phyloP scores from a whole-genome alignment of 64 coral and sea anemone genomes.

The Montipora efflorescens region DNA sequence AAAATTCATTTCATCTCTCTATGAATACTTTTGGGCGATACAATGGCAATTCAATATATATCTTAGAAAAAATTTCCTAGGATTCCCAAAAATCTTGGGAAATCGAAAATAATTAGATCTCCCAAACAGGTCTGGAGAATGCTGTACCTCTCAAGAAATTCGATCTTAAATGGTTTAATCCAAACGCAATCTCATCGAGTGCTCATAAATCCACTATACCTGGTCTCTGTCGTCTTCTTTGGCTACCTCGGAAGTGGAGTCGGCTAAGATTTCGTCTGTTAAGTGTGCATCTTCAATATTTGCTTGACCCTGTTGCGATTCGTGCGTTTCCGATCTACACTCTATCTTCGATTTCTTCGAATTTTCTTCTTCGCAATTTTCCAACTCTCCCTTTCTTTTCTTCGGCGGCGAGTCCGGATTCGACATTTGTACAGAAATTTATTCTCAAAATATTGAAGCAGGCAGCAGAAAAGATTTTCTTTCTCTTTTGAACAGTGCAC shows the following conservation, averaged over 20 bases:
- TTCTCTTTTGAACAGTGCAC: background rate
- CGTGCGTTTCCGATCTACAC: background rate
- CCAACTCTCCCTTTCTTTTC: conserved; percentile 22
- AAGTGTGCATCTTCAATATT: conserved; percentile 5
- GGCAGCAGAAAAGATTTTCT: conserved; percentile 7
- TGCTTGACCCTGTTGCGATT: conserved; percentile 6
- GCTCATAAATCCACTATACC: conserved; percentile 18
- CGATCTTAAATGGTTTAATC: background rate
- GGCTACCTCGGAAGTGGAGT: conserved; percentile 4
- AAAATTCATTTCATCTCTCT: background rate
- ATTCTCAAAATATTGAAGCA: background rate
- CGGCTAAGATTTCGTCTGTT: conserved; percentile 44
- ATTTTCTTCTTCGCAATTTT: conserved; percentile 21
- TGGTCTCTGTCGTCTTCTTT: conserved; percentile 42
- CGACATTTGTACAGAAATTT: conserved; percentile 27
- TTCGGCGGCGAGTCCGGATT: background rate
- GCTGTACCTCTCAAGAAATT: conserved; percentile 3
- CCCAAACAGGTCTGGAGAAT: background rate
- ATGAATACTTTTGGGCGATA: background rate
- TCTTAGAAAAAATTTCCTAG: background rate
- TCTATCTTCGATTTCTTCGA: conserved; percentile 45
- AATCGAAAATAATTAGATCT: conserved; percentile 32
- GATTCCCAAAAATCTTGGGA: background rate
- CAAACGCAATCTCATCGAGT: conserved; percentile 4
- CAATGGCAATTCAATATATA: background rate